Percentiles rank a stretch among this genome's conserved stretches.
phyloP scores from a whole-genome alignment of 2,113 vertebrate species.

The Platysteira castanea region DNA sequence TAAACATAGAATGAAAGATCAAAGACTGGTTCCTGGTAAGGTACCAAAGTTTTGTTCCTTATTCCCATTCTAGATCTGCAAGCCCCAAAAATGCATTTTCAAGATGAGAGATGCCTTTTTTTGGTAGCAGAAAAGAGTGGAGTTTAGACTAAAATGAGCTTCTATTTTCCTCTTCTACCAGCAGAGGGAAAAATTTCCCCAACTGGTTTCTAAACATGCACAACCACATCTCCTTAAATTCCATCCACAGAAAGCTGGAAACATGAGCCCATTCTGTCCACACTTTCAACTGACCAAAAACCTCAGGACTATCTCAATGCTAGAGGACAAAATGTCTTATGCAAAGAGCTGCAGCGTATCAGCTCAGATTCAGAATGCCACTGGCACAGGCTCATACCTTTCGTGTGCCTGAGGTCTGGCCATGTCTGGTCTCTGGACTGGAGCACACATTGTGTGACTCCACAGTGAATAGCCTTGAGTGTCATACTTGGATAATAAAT shows the following conservation, averaged over 20 bases:
- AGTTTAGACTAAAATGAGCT: not conserved
- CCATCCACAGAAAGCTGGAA: not conserved
- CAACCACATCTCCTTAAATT: not conserved
- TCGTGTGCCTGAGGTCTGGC: not conserved
- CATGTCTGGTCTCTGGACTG: not conserved
- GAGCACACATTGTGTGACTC: accelerated
- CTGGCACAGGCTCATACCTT: accelerated
- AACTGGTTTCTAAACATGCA: not conserved
- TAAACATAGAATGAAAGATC: not conserved
- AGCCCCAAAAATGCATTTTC: not conserved
- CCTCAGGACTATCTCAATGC: not conserved
- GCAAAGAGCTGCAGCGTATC: not conserved
- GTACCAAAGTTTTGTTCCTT: not conserved
- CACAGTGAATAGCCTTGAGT: not conserved
- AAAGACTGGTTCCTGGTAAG: not conserved
- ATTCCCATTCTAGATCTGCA: not conserved
- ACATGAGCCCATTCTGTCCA: not conserved
- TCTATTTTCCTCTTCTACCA: not conserved
- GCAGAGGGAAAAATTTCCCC: not conserved
- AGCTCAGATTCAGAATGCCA: not conserved
- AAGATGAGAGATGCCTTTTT: not conserved
- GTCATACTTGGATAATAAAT: not conserved
- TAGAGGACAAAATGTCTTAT: not conserved
- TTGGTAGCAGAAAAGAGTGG: not conserved
- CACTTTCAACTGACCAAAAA: not conserved